Base-by-base conservation (phyloP, 64 coral and sea anemone genomes). In the Porites australiensis region DNA sequence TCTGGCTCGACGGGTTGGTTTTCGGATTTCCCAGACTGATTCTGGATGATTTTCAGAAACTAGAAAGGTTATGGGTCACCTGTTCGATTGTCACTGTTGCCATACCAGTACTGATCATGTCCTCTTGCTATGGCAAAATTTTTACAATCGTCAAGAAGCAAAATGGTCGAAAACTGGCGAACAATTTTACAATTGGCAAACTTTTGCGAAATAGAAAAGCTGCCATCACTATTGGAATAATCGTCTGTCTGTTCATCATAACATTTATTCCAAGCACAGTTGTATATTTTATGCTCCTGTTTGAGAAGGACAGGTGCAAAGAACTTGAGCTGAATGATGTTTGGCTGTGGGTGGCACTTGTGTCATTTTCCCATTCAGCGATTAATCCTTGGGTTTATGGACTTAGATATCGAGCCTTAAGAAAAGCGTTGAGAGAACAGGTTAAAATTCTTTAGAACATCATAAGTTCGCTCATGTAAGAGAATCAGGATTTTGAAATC, bases 241-340 rank as follows among this genome's bases (percentile, higher is more conserved):
- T 84, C 19, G 59, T 64, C 51, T 45, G 81, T 8, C 44, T 45
- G 8, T 84, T 84, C 13, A 13, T 84, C 12, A 54, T 84, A 19
- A 48, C 46, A 10, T 84, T 84, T 15, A 50, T 8, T 13, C 81
- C 58, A 45, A 69, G 44, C 15, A 60, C 18, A 2, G 58, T 66
- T 47, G 81, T 84, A n/a, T 84, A 65, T 84, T 84, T 53, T 49
- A 48, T 66, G 81, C 81, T 84, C 46, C 22, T 84, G 52, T 19
- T 52, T 69, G 81, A 65, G 5, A 19, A 84, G 19, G 21, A 84
- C 18, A 6, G 2, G 14, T 84, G 81, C 81, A 84, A 47, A 51
- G 81, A 82, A 44, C 46, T 10, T 65, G 16, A 65, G 55, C 81
- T 84, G 2, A 84, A 84, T 50, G 48, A 65, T 14, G n/a, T 43